Conservation (phyloP, 1,140 invertebrate species). For the Diachasma alloeum region DNA sequence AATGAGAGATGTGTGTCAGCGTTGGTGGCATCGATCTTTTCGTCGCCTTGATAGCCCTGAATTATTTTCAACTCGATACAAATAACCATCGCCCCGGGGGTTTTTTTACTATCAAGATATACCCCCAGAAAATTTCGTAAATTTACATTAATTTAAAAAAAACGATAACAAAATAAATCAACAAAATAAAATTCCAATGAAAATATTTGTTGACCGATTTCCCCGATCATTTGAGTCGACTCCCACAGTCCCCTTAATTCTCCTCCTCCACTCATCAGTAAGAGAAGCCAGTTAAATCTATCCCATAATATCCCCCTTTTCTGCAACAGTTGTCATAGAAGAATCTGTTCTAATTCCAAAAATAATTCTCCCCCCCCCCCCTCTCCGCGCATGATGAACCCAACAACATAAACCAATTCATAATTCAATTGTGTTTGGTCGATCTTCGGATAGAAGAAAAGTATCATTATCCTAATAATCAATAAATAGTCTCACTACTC, state of each 20-base stretch:
- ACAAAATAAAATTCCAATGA: neutral
- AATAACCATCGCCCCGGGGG: slow-evolving; percentile 6
- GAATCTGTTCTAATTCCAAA: neutral
- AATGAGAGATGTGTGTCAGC: neutral
- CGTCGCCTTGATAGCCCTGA: neutral
- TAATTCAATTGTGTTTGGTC: slow-evolving; percentile 21
- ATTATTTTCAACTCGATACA: slow-evolving; percentile 6
- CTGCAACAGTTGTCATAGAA: neutral
- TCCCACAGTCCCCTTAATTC: neutral
- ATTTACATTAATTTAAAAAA: neutral
- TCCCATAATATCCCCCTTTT: neutral
- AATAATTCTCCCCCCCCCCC: neutral
- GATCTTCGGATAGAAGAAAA: slow-evolving; percentile 30
- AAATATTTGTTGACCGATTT: neutral
- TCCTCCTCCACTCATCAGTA: neutral
- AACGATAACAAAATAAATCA: neutral
- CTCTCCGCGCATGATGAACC: neutral
- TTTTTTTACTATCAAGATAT: neutral
- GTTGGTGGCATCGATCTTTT: neutral
- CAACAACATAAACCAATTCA: slow-evolving; percentile 11
- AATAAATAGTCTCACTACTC: neutral
- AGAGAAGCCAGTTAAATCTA: slow-evolving; percentile 1
- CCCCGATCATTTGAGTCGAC: slow-evolving; percentile 18
- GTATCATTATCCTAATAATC: slow-evolving; percentile 3
- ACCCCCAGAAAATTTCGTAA: neutral